These are phyloP conservation scores for Labrus mixtus DNA, from an alignment of 2,113 vertebrate genomes.

Conservation along the genomic window DNA sequence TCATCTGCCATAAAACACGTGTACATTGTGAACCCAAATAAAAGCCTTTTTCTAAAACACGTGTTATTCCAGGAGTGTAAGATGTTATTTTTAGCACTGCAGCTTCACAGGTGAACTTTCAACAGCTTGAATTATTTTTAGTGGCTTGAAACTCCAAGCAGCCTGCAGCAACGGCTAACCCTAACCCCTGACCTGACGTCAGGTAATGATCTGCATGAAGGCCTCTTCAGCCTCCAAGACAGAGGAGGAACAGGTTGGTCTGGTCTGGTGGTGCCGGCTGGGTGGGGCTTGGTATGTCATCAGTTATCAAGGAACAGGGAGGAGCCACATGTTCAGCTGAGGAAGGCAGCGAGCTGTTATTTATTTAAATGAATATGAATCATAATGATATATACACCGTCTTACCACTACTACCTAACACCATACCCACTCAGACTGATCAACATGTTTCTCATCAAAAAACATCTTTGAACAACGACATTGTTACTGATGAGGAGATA, in stretches of 20 bases:
- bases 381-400: not conserved
- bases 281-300: conserved; percentile 28
- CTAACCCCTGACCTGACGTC: not conserved
- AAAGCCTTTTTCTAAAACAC: conserved; percentile 32
- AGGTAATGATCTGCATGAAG: not conserved
- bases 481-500: too few relatives aligned
- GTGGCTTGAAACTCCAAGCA: conserved; percentile 15
- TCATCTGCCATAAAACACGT: conserved; percentile 20
- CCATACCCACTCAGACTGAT: not conserved
- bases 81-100: not conserved
- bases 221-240: not conserved
- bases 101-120: not conserved
- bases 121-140: conserved; percentile 34
- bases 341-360: not conserved
- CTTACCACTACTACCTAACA: not conserved
- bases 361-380: not conserved
- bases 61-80: too few relatives aligned
- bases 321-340: conserved; percentile 18
- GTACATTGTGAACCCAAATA: conserved; percentile 65
- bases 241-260: conserved; percentile 53
- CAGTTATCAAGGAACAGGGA: conserved; percentile 12
- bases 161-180: not conserved
- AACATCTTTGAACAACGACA: too few relatives aligned
- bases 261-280: conserved; percentile 19
- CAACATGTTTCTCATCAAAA: not conserved